These are phyloP conservation scores for Hystrix brachyura DNA, from an alignment of 2,113 vertebrate genomes.

Conservation along the genomic window DNA sequence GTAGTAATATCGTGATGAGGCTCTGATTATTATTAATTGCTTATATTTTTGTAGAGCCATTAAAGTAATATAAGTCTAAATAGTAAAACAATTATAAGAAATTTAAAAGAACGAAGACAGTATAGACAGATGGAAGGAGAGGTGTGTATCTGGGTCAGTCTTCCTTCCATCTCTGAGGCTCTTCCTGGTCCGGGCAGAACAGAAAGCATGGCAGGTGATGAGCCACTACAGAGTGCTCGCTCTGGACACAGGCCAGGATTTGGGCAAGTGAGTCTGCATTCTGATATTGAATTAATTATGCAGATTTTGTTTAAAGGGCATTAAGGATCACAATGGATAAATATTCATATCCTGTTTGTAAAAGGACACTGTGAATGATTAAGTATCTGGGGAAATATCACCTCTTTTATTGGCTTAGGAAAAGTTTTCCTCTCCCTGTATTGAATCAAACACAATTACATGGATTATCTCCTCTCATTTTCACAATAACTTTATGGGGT, in stretches of 20 bases:
- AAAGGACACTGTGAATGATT: neutral
- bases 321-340: neutral
- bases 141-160: neutral
- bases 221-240: neutral
- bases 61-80: constrained; percentile 44
- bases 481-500: neutral
- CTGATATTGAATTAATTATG: neutral
- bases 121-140: neutral
- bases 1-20: neutral
- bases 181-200: constrained; percentile 4
- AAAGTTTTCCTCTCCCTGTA: neutral
- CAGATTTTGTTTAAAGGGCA: neutral
- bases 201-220: neutral
- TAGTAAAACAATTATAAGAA: neutral
- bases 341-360: constrained; percentile 4
- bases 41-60: constrained; percentile 8
- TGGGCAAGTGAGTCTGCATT: neutral
- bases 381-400: neutral
- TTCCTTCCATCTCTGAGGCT: neutral
- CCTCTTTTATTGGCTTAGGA: neutral
- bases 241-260: neutral
- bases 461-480: constrained; percentile 18
- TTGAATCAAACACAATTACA: neutral
- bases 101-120: neutral
- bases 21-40: constrained; percentile 49